phyloP scores from a whole-genome alignment of 2,797 vertebrate species.

The Sylvia borin region DNA sequence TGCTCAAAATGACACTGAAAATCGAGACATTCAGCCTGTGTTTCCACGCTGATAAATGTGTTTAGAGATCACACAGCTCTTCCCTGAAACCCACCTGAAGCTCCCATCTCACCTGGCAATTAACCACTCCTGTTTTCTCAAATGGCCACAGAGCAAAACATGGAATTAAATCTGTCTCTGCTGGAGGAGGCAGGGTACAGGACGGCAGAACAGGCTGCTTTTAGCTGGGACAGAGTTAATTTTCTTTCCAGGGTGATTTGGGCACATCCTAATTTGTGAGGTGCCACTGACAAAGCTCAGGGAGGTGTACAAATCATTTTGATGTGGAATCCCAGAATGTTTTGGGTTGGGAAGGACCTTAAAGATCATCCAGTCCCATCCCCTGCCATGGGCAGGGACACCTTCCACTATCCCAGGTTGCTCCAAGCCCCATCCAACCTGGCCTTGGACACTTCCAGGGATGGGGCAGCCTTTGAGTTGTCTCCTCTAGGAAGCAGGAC shows the following conservation, averaged over 20 bases:
- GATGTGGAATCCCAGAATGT: background rate
- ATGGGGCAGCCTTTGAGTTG: background rate
- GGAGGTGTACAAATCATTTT: accelerated
- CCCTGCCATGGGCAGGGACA: background rate
- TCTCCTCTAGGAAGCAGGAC: background rate
- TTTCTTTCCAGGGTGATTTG: background rate
- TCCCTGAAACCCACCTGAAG: background rate
- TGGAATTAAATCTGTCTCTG: background rate
- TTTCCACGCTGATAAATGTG: background rate
- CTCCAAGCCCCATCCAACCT: accelerated
- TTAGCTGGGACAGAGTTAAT: background rate
- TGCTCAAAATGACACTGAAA: background rate
- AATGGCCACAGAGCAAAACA: background rate
- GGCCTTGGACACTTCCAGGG: background rate
- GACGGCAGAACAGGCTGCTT: background rate
- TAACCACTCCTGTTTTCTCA: background rate
- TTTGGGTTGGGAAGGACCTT: background rate
- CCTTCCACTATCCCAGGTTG: accelerated
- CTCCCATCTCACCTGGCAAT: background rate
- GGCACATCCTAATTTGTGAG: background rate
- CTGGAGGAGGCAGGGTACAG: background rate
- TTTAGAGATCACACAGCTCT: background rate
- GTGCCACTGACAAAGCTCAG: background rate
- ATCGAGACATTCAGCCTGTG: background rate
- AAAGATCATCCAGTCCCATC: background rate